Conservation (phyloP, 1,140 invertebrate genomes). For the Paraescarpia echinospica region DNA sequence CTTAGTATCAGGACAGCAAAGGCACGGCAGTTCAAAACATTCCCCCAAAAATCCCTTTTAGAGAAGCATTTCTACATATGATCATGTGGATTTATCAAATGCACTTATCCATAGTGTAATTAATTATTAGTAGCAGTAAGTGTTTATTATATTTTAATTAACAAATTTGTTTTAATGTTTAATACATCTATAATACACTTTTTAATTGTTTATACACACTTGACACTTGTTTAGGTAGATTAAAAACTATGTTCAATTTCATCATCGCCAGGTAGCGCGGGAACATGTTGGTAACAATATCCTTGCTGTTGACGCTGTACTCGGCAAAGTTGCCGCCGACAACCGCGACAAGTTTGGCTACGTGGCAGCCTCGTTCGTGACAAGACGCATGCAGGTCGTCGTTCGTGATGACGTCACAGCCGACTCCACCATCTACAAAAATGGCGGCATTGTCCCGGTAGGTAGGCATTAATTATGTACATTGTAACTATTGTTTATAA, state of each 20-base stretch:
- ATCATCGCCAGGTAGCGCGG: neutral
- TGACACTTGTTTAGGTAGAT: neutral
- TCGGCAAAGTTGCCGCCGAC: neutral
- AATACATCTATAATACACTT: too few species aligned
- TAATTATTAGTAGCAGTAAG: too few species aligned
- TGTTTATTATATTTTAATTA: too few species aligned
- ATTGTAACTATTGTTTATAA: too few species aligned
- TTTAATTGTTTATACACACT: neutral
- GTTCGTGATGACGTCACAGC: neutral
- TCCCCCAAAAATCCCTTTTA: too few species aligned
- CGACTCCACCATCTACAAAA: neutral
- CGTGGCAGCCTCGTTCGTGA: neutral
- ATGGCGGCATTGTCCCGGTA: constrained; percentile 5
- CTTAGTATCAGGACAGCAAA: too few species aligned
- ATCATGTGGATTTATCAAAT: too few species aligned
- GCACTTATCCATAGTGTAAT: too few species aligned
- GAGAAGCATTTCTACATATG: too few species aligned
- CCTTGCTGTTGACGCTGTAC: neutral
- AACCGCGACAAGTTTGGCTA: constrained; percentile 10
- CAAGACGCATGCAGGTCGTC: neutral
- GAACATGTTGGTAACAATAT: neutral
- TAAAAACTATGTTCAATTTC: neutral
- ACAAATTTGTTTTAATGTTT: too few species aligned
- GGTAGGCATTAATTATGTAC: too few species aligned
- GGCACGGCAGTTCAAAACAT: too few species aligned